A percentile compares a stretch with the other conserved stretches of the same genome.
phyloP scores from a whole-genome alignment of 2,888 invertebrate genomes.

The Leucophora obtusa region DNA sequence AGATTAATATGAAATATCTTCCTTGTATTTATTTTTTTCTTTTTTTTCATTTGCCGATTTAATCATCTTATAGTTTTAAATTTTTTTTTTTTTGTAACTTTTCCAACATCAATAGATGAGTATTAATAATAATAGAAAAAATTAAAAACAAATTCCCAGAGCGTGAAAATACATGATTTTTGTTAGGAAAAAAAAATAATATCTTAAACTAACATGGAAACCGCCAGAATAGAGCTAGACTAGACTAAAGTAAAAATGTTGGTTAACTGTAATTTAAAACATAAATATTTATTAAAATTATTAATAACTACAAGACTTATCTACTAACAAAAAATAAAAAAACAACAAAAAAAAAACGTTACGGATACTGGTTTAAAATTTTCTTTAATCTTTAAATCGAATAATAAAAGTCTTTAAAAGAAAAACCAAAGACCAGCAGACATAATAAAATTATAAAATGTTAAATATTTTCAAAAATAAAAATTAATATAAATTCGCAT shows the following conservation, averaged over 20 bases:
- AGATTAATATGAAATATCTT: constrained; percentile 16
- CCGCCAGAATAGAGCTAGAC: background rate
- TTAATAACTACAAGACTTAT: constrained; percentile 39
- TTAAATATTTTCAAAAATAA: background rate
- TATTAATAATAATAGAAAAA: background rate
- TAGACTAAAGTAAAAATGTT: constrained; percentile 12
- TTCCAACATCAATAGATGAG: constrained; percentile 16
- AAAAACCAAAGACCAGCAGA: background rate
- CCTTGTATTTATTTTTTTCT: background rate
- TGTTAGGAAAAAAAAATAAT: background rate
- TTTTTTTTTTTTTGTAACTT: constrained; percentile 20
- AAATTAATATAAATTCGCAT: constrained; percentile 64
- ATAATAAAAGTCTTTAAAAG: background rate
- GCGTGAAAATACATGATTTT: constrained; percentile 59
- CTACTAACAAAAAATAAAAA: background rate
- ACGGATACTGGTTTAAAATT: background rate
- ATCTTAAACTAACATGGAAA: background rate
- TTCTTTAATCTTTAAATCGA: background rate
- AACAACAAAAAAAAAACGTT: background rate
- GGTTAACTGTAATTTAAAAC: constrained; percentile 58
- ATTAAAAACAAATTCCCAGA: constrained; percentile 44
- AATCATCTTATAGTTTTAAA: constrained; percentile 43
- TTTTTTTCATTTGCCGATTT: constrained; percentile 32
- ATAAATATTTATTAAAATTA: constrained; percentile 66
- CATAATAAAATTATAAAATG: constrained; percentile 20